Base-by-base conservation (phyloP, 1,140 invertebrate genomes). In the Pollicipes pollicipes region DNA sequence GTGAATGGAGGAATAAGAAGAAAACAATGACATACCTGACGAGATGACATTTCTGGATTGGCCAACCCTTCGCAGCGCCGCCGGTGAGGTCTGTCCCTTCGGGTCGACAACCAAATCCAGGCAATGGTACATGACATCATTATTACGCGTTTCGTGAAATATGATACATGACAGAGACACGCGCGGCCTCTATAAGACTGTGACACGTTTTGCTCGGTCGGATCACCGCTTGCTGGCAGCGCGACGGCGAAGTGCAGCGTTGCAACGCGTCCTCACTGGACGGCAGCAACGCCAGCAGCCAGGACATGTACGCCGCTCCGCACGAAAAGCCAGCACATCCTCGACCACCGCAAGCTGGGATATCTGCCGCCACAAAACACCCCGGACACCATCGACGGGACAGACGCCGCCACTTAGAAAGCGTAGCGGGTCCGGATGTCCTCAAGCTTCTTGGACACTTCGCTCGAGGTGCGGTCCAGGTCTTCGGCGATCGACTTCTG, bases 371-470 rank as follows among this genome's bases (percentile, higher is more conserved):
- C 45, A 2, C 13, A 10, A 6, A 2, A 24, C 45, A 58, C 45
- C 13, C 45, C 13, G 45, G 10, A 10, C 2, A 58, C 24, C 45
- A 58, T 21, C 13, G 10, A 6, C 6, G 21, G 45, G 45, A 58
- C 17, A 58, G 10, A 13, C 45, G 45, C 45, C 6, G 45, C 45
- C 6, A 21, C 45, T 88, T 92, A 97, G 83, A 96, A 97, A 16
- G 94, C 93, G 77, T 95, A 96, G 81, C 93, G 84, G 0, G 93
- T 96, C 78, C 94, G 84, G 75, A 96, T 91, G 77, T 96, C 93
- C 83, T 96, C 93, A 3, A 96, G 81, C 80, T 95, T 95, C 80
- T 95, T 96, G 0, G 95, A 95, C 16, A 99, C 95, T 82, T 99
- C 96, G 69, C 90, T 94, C 0, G 95, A 88, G 3, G 90, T 95